These are phyloP conservation scores for Leucoma salicis DNA, from an alignment of 2,888 invertebrate genomes.

Conservation along the genomic window DNA sequence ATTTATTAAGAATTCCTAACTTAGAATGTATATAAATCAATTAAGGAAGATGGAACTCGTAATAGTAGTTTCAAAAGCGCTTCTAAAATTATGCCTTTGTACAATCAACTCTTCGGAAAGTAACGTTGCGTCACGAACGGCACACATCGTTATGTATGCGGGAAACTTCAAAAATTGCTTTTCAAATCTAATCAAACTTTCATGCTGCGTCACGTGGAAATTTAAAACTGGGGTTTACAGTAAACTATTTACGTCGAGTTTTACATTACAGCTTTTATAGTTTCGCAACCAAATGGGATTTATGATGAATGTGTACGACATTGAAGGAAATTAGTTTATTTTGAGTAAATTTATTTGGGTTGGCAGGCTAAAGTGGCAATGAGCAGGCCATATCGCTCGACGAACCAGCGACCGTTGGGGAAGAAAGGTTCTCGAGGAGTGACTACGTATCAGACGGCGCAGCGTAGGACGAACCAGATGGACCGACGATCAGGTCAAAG, in stretches of 20 bases:
- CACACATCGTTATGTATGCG: slow-evolving; percentile 16
- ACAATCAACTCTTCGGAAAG: background rate
- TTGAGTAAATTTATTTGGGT: too few relatives aligned
- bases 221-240: slow-evolving; percentile 24
- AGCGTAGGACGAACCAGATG: too few relatives aligned
- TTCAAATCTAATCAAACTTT: slow-evolving; percentile 13
- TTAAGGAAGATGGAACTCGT: background rate
- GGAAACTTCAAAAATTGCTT: slow-evolving; percentile 43
- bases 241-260: slow-evolving; percentile 21
- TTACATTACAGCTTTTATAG: slow-evolving; percentile 23
- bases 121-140: background rate
- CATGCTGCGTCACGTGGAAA: slow-evolving; percentile 19
- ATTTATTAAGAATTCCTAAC: too few relatives aligned
- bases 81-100: background rate
- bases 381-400: too few relatives aligned
- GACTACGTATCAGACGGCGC: too few relatives aligned
- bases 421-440: too few relatives aligned
- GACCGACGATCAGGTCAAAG: too few relatives aligned
- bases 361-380: too few relatives aligned
- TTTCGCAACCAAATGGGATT: slow-evolving; percentile 9
- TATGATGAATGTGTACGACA: background rate
- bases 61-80: background rate
- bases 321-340: background rate
- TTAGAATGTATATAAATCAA: too few relatives aligned
- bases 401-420: too few relatives aligned